A percentile compares a stretch with the other conserved stretches of the same genome.
phyloP scores from a whole-genome alignment of 2,113 vertebrate species.

The Psilopogon haemacephalus region DNA sequence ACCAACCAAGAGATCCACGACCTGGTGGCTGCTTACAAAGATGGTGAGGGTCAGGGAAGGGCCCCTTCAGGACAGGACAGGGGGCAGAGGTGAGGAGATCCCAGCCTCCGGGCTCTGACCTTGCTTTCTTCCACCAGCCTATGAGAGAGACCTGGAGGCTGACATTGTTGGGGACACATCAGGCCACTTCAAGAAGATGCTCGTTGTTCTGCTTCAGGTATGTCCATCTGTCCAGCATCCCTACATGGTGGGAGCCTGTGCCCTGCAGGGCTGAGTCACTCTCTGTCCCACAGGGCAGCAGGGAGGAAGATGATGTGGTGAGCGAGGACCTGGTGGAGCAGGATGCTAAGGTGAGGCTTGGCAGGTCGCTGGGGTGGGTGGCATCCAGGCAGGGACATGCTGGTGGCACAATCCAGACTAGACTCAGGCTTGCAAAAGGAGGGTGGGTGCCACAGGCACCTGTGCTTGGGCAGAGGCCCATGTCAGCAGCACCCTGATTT shows the following conservation, averaged over 20 bases:
- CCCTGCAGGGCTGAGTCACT: not conserved
- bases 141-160: constrained; percentile 87
- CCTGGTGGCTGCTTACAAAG: constrained; percentile 89
- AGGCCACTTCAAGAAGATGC: constrained; percentile 97
- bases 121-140: constrained; percentile 74
- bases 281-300: constrained; percentile 81
- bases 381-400: not conserved
- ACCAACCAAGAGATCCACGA: constrained; percentile 86
- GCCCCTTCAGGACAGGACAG: not conserved
- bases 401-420: not conserved
- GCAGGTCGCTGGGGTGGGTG: not conserved
- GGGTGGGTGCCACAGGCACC: fast-evolving
- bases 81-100: not conserved
- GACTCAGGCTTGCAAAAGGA: not conserved
- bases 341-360: constrained; percentile 84
- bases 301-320: constrained; percentile 90
- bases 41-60: constrained; percentile 76
- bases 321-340: constrained; percentile 89
- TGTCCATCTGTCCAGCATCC: not conserved
- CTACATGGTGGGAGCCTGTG: not conserved
- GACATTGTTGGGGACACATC: constrained; percentile 87
- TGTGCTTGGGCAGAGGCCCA: not conserved
- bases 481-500: not conserved
- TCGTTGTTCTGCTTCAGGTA: constrained; percentile 93
- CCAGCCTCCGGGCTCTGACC: not conserved